phyloP scores from a whole-genome alignment of 2,888 invertebrate genomes.

The Chrysolina oricalcia region DNA sequence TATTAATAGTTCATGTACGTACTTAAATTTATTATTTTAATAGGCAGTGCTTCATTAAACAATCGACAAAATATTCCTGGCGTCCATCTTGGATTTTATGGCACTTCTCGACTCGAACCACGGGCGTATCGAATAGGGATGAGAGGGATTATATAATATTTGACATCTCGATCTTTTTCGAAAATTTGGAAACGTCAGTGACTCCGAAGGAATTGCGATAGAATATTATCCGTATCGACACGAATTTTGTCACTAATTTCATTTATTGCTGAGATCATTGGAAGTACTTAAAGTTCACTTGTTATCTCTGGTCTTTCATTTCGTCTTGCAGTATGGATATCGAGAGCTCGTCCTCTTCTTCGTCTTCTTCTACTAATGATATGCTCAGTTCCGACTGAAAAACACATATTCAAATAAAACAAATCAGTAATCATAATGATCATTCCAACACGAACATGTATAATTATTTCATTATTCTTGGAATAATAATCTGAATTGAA shows the following conservation, averaged over 20 bases:
- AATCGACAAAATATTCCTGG: slow-evolving; percentile 32
- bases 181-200: neutral
- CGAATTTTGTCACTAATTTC: neutral
- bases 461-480: no score
- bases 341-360: slow-evolving; percentile 59
- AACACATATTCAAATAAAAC: neutral
- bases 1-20: slow-evolving; percentile 54
- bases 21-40: slow-evolving; percentile 53
- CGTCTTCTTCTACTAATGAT: slow-evolving; percentile 64
- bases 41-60: slow-evolving; percentile 63
- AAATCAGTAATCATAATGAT: neutral
- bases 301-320: slow-evolving; percentile 43
- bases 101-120: neutral
- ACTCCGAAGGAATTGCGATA: neutral
- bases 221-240: neutral
- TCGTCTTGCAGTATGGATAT: slow-evolving; percentile 56
- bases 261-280: slow-evolving; percentile 65
- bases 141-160: neutral
- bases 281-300: slow-evolving; percentile 40
- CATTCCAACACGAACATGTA: no score
- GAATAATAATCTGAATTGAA: no score
- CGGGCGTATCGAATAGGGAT: slow-evolving; percentile 7
- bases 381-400: slow-evolving; percentile 69
- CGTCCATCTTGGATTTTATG: slow-evolving; percentile 21
- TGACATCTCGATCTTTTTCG: neutral